Evolutionary conservation across 2,888 invertebrate species (phyloP).

Genomic region (Atherix ibis): DNA sequence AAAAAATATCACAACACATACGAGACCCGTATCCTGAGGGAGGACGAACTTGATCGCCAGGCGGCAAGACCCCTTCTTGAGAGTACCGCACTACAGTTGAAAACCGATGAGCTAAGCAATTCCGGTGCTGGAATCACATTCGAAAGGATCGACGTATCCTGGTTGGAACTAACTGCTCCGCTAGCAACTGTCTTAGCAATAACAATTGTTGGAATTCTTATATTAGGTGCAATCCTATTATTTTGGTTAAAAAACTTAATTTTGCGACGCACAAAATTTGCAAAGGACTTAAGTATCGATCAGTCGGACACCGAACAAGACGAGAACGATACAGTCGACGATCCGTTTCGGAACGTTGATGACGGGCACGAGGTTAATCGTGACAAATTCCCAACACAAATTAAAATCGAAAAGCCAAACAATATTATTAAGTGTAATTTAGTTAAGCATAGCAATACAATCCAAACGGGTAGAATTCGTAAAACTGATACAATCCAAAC

Average conservation of each 20-base stretch:
- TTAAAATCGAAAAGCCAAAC: too few species aligned
- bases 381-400: too few species aligned
- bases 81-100: neutral
- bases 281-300: neutral
- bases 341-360: too few species aligned
- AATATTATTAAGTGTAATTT: too few species aligned
- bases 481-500: too few species aligned
- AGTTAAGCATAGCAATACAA: too few species aligned
- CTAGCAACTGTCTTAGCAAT: slow-evolving; percentile 13
- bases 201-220: slow-evolving; percentile 12
- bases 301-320: neutral
- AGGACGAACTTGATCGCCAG: too few species aligned
- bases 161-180: slow-evolving; percentile 12
- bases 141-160: slow-evolving; percentile 7
- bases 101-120: neutral
- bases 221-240: slow-evolving; percentile 13
- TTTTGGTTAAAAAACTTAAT: slow-evolving; percentile 12
- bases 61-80: too few species aligned
- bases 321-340: too few species aligned
- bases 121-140: slow-evolving; percentile 3
- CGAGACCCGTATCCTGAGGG: neutral
- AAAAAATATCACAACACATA: neutral
- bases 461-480: too few species aligned
- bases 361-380: too few species aligned
- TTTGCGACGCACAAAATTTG: neutral